Percentiles rank a stretch among this genome's conserved stretches.
Conservation (phyloP, 2,888 invertebrate genomes). For the Rutpela maculata region DNA sequence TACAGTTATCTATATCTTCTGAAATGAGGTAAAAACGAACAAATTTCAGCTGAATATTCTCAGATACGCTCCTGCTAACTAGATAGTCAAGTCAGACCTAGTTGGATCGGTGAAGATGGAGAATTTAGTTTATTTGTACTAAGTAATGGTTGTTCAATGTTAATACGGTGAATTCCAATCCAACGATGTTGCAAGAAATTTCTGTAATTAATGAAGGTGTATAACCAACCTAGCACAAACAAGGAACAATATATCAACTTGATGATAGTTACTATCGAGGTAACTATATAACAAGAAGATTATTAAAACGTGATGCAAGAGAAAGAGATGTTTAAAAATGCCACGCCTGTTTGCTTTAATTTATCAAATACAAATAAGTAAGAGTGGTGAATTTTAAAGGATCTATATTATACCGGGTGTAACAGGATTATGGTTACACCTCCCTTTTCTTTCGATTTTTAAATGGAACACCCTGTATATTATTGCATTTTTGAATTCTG, state of each 20-base stretch:
- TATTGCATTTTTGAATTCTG: no score
- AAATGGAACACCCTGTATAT: no score
- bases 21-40: no score
- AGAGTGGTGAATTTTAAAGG: no score
- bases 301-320: background rate
- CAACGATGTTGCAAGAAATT: conserved; percentile 16
- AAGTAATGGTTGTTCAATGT: background rate
- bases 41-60: background rate
- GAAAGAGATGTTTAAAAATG: background rate
- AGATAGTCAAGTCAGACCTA: background rate
- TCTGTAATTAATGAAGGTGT: conserved; percentile 18
- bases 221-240: background rate
- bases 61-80: background rate
- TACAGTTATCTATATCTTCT: no score
- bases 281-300: background rate
- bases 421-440: no score
- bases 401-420: no score
- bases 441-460: no score
- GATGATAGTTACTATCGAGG: background rate
- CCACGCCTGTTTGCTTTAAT: background rate
- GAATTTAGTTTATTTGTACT: conserved; percentile 4
- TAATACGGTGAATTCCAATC: conserved; percentile 11
- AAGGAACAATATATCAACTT: background rate
- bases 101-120: background rate
- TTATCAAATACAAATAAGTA: background rate